Evolutionary conservation across 2,888 invertebrate species (phyloP).

Genomic region (Melanotus villosus): DNA sequence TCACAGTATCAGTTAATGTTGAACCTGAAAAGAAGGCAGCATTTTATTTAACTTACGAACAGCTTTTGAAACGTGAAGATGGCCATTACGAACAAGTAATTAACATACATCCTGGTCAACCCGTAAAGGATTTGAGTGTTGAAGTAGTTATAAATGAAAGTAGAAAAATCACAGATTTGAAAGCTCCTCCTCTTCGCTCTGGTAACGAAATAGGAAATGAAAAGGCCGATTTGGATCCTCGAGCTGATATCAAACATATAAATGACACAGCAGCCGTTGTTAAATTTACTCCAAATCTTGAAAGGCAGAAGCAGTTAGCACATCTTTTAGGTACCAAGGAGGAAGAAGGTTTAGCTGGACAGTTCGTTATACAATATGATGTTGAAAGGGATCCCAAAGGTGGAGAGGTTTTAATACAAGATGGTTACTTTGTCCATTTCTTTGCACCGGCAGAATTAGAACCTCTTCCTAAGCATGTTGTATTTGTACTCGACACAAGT

Average conservation of each 20-base stretch:
- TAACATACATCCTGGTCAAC: constrained; percentile 78
- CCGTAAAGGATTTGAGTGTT: constrained; percentile 76
- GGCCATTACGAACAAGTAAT: constrained; percentile 79
- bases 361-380: constrained; percentile 81
- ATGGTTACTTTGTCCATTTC: constrained; percentile 84
- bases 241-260: no score
- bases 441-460: constrained; percentile 76
- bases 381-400: constrained; percentile 73
- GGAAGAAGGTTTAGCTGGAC: constrained; percentile 72
- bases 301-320: constrained; percentile 73
- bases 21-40: constrained; percentile 74
- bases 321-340: constrained; percentile 62
- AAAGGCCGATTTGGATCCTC: no score
- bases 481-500: constrained; percentile 83
- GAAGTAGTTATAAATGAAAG: constrained; percentile 65
- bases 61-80: constrained; percentile 75
- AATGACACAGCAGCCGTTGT: constrained; percentile 63
- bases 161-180: no score
- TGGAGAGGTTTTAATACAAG: constrained; percentile 75
- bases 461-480: constrained; percentile 76
- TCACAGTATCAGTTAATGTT: constrained; percentile 78
- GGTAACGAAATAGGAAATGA: no score
- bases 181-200: no score
- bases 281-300: constrained; percentile 72
- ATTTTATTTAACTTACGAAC: constrained; percentile 83